phyloP scores from a whole-genome alignment of 2,113 vertebrate genomes.

The Colinus virginianus region DNA sequence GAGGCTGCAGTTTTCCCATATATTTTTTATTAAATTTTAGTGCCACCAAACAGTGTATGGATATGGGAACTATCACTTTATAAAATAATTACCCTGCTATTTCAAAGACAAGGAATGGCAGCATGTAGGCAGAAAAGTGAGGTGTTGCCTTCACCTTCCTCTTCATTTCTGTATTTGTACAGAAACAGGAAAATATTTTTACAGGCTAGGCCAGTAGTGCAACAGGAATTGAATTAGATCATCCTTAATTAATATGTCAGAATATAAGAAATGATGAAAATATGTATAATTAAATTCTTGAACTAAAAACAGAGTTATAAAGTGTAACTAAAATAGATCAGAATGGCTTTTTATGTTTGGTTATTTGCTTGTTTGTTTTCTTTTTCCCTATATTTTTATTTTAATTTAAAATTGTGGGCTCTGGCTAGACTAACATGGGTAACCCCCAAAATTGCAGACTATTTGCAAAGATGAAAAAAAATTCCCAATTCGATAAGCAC shows the following conservation, averaged over 20 bases:
- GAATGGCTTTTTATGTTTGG: neutral
- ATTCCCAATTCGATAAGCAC: slow-evolving; percentile 24
- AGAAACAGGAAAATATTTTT: slow-evolving; percentile 80
- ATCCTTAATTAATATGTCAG: slow-evolving; percentile 85
- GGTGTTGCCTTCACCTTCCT: slow-evolving; percentile 70
- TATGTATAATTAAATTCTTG: slow-evolving; percentile 80
- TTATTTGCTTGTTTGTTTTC: neutral
- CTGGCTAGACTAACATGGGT: slow-evolving; percentile 45
- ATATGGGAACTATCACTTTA: slow-evolving; percentile 6
- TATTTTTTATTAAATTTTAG: slow-evolving; percentile 52
- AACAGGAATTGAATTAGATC: slow-evolving; percentile 69
- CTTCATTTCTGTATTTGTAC: slow-evolving; percentile 74
- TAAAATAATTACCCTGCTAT: slow-evolving; percentile 45
- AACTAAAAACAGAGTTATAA: slow-evolving; percentile 74
- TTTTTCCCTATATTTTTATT: slow-evolving; percentile 4
- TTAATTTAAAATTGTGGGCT: slow-evolving; percentile 6
- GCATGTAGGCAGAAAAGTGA: neutral
- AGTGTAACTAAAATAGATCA: slow-evolving; percentile 74
- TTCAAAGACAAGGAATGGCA: neutral
- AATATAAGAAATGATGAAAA: slow-evolving; percentile 79
- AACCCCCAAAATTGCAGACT: slow-evolving; percentile 64
- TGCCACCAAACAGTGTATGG: slow-evolving; percentile 17
- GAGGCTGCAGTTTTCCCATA: slow-evolving; percentile 22
- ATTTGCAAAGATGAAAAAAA: slow-evolving; percentile 53
- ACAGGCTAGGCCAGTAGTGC: slow-evolving; percentile 73